Percentiles rank a stretch among this genome's conserved stretches.
phyloP scores from a whole-genome alignment of 2,113 vertebrate species.

The Dinomys branickii region DNA sequence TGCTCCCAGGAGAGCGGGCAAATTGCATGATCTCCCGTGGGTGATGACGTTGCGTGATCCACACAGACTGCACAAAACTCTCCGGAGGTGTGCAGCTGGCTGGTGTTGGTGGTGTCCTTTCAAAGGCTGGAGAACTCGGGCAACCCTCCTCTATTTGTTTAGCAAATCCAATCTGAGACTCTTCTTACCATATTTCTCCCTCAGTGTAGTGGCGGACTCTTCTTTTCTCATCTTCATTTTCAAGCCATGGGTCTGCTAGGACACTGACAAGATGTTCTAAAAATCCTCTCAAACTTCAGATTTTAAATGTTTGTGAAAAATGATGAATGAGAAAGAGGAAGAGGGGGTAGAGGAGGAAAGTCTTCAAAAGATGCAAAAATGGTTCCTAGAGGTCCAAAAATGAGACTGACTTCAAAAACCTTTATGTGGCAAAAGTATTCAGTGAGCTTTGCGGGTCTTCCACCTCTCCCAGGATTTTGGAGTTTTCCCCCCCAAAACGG shows the following conservation, averaged over 20 bases:
- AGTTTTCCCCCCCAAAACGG: not conserved
- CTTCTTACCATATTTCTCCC: not conserved
- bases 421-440: not conserved
- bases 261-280: not conserved
- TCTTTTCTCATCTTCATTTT: not conserved
- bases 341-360: not conserved
- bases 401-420: not conserved
- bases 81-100: not conserved
- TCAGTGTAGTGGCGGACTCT: not conserved
- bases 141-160: not conserved
- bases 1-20: not conserved
- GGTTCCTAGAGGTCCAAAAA: not conserved
- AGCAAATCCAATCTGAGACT: not conserved
- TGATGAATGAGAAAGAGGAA: not conserved
- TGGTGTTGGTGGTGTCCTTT: not conserved
- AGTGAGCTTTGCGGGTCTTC: not conserved
- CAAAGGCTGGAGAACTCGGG: not conserved
- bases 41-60: no score
- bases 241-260: not conserved
- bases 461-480: not conserved
- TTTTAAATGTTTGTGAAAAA: slow-evolving; percentile 46
- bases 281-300: not conserved
- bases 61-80: not conserved
- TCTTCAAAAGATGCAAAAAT: not conserved
- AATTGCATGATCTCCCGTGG: no score